A percentile compares a stretch with the other conserved stretches of the same genome.
Evolutionary conservation across 2,797 vertebrate species (phyloP).

Genomic region (Melopsittacus undulatus): DNA sequence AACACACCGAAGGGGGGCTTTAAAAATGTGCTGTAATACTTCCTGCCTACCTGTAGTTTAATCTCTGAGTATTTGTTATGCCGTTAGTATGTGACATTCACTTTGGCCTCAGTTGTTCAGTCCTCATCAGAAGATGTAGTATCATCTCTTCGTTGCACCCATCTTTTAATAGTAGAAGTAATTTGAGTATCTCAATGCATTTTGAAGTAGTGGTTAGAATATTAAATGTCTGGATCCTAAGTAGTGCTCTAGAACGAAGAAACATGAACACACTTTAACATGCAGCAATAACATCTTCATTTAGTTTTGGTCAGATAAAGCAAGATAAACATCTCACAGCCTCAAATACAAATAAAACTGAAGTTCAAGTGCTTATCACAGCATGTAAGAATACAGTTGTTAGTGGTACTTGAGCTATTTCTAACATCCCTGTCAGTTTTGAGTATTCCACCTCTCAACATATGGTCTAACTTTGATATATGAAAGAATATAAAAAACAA

Average conservation of each 20-base stretch:
- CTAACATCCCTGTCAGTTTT: not conserved
- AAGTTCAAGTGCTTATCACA: not conserved
- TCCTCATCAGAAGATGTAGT: not conserved
- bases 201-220: not conserved
- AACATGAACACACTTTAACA: not conserved
- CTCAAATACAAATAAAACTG: not conserved
- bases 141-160: not conserved
- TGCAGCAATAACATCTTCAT: not conserved
- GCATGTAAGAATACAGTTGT: not conserved
- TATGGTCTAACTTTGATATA: not conserved
- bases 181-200: not conserved
- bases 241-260: not conserved
- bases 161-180: not conserved
- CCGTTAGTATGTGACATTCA: not conserved
- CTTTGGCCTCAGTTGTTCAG: not conserved
- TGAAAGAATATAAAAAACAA: not conserved
- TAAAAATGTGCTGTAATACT: not conserved
- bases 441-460: not conserved
- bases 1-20: not conserved
- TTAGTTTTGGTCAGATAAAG: not conserved
- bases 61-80: not conserved
- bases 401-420: not conserved
- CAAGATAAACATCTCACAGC: not conserved
- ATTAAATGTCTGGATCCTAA: not conserved
- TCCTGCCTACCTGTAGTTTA: not conserved